Conservation (phyloP, 2,113 vertebrate genomes). For the Lichenostomus cassidix region DNA sequence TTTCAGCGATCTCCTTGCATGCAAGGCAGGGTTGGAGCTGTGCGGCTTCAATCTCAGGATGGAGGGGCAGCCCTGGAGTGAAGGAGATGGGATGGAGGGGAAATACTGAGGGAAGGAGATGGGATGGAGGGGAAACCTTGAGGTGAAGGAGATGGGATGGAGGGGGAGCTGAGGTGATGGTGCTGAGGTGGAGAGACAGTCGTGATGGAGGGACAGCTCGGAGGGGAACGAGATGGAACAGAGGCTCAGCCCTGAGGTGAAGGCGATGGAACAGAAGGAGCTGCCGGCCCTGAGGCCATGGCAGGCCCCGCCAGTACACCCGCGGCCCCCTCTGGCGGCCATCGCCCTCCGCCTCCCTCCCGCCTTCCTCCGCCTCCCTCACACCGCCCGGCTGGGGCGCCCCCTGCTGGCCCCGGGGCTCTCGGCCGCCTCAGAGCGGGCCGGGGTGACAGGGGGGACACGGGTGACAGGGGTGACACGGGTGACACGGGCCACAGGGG, state of each 20-base stretch:
- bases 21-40: neutral
- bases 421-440: neutral
- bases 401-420: neutral
- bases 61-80: neutral
- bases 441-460: too few relatives aligned
- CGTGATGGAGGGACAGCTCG: neutral
- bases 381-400: neutral
- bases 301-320: neutral
- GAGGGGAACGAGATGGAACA: neutral
- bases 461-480: neutral
- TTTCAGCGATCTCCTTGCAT: fast-evolving
- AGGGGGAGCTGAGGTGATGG: neutral
- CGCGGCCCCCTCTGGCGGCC: neutral
- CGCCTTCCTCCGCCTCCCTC: neutral
- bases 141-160: fast-evolving
- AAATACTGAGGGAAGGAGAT: fast-evolving
- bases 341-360: neutral
- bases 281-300: neutral
- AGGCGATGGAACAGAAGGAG: neutral
- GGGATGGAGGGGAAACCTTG: too few relatives aligned
- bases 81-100: neutral
- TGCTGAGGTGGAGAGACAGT: neutral
- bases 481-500: neutral
- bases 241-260: neutral
- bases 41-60: fast-evolving